Percentiles rank a stretch among this genome's conserved stretches.
phyloP scores from a whole-genome alignment of 2,888 invertebrate species.

The Tholera decimalis region DNA sequence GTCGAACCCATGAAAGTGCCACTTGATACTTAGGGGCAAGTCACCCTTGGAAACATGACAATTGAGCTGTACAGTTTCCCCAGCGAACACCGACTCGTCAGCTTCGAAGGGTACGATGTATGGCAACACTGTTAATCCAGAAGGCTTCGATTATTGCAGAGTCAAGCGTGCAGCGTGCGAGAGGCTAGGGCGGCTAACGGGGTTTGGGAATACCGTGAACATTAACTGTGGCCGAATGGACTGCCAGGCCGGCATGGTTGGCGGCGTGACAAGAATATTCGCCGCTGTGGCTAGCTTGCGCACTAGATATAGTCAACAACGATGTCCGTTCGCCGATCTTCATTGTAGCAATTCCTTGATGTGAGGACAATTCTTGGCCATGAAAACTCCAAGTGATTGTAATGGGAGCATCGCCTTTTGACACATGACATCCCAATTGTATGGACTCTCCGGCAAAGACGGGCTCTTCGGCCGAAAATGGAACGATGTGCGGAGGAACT shows the following conservation, averaged over 20 bases:
- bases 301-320: constrained; percentile 92
- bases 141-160: constrained; percentile 85
- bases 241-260: constrained; percentile 93
- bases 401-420: constrained; percentile 94
- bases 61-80: constrained; percentile 93
- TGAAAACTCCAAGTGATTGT: constrained; percentile 95
- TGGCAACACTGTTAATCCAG: constrained; percentile 92
- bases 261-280: constrained; percentile 93
- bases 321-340: constrained; percentile 93
- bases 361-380: constrained; percentile 89
- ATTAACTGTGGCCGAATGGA: constrained; percentile 92
- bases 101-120: constrained; percentile 93
- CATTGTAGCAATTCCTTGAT: constrained; percentile 91
- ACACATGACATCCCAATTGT: constrained; percentile 92
- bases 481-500: constrained; percentile 93
- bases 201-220: constrained; percentile 92
- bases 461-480: constrained; percentile 92
- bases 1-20: constrained; percentile 94
- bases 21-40: constrained; percentile 94
- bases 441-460: constrained; percentile 93
- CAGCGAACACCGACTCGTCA: constrained; percentile 93
- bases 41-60: constrained; percentile 95
- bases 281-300: constrained; percentile 93
- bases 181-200: constrained; percentile 72
- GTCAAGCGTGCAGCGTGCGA: constrained; percentile 90